Base-by-base conservation (phyloP, 2,888 invertebrate species). In the Stenodera caucasica region DNA sequence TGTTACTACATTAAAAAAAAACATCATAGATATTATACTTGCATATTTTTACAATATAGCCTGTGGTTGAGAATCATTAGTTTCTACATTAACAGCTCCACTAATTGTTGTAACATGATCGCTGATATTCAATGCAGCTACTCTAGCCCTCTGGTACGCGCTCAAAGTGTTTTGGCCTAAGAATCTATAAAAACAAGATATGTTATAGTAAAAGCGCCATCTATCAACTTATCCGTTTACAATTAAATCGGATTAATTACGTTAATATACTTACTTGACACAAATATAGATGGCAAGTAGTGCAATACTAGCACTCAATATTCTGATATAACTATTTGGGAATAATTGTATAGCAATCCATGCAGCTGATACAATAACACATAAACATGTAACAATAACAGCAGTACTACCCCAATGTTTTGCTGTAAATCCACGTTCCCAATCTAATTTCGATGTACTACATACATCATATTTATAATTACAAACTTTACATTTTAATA, bases 81-180 rank as follows among this genome's bases (percentile, higher is more conserved):
- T 76, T 60, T 82, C 81, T 45, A 81, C 80, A 33, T 82, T 81
- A 29, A 85, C 81, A 40, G 83, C 82, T 60, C 81, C 84, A 73
- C 85, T 85, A 62, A 85, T 85, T 40, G 85, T 84, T 12, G 82
- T 79, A 54, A 84, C 83, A 60, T 81, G 80, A 64, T 76, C 76
- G 63, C 75, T 80, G 71, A 96, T 95, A 75, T 89, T 90, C 53
- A 95, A 84, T 1, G 93, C 91, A 35, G 92, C 93, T 11, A 94
- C 92, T 82, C 92, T 93, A 70, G 95, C 94, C 63, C 93, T 87
- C 74, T 94, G 92, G 82, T 94, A 94, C n/a, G 94, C 94, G 58
- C 90, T 89, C 53, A 93, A 89, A 1, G 94, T 93, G 75, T 92
- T 94, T 78, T 92, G 88, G 64, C 94, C 92, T 67, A 95, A 84